Conservation (phyloP, 2,113 vertebrate species). For the Coptodon rendalli region DNA sequence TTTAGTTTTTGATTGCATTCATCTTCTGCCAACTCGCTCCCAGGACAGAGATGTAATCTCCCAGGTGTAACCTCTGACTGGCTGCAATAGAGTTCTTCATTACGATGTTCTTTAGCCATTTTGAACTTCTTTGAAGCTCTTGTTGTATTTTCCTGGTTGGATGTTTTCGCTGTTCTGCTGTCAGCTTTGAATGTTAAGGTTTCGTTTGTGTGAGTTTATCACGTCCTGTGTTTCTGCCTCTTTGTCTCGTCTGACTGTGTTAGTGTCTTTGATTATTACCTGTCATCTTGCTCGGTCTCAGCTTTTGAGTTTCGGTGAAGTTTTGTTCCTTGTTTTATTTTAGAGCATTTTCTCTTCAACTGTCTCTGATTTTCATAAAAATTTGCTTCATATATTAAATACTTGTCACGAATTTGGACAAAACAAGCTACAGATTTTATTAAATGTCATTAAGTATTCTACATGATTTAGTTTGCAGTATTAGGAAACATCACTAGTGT, state of each 20-base stretch:
- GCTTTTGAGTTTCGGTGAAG: not conserved
- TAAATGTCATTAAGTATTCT: accelerated
- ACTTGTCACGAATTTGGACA: not conserved
- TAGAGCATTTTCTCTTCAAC: accelerated
- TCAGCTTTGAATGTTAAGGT: not conserved
- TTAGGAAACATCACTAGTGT: accelerated
- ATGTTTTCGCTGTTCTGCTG: not conserved
- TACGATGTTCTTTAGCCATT: not conserved
- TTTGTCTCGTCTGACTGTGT: not conserved
- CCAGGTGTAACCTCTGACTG: not conserved
- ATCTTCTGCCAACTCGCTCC: accelerated
- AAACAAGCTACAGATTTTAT: not conserved
- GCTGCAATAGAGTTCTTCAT: not conserved
- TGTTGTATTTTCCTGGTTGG: not conserved
- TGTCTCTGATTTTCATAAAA: not conserved
- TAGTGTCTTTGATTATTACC: not conserved
- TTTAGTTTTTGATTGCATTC: not conserved
- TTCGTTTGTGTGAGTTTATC: not conserved
- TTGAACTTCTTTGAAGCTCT: not conserved
- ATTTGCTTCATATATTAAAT: not conserved
- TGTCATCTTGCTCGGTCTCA: accelerated
- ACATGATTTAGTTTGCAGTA: not conserved
- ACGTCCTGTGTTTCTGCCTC: not conserved
- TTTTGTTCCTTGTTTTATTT: not conserved
- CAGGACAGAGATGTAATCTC: not conserved